phyloP scores from a whole-genome alignment of 2,888 invertebrate genomes.

The Trichopria drosophilae region DNA sequence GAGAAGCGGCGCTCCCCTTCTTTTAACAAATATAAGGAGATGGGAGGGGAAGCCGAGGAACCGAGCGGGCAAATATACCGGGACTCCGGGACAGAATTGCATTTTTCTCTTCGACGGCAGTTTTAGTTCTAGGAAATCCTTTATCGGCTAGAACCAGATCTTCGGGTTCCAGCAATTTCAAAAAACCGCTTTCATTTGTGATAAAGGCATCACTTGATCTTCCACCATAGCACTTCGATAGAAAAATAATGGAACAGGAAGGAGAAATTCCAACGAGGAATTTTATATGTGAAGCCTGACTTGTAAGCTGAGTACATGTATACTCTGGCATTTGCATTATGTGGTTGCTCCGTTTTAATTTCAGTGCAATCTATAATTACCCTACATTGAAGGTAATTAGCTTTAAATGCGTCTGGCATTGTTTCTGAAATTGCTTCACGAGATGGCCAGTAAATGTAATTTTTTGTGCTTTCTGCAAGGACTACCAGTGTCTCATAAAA shows the following conservation, averaged over 20 bases:
- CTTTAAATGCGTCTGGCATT: slow-evolving; percentile 42
- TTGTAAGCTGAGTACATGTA: slow-evolving; percentile 36
- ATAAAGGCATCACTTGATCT: slow-evolving; percentile 33
- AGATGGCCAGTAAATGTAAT: slow-evolving; percentile 36
- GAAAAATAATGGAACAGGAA: slow-evolving; percentile 34
- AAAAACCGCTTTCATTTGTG: slow-evolving; percentile 31
- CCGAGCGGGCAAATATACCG: no score
- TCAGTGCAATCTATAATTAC: slow-evolving; percentile 40
- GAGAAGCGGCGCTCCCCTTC: no score
- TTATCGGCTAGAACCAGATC: slow-evolving; percentile 34
- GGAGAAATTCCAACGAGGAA: slow-evolving; percentile 37
- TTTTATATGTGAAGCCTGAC: slow-evolving; percentile 31
- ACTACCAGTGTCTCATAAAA: slow-evolving; percentile 12
- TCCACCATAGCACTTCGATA: slow-evolving; percentile 34
- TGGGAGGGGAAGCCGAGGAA: no score
- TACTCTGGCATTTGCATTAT: slow-evolving; percentile 27
- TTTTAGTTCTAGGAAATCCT: slow-evolving; percentile 32
- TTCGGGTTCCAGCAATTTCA: slow-evolving; percentile 34
- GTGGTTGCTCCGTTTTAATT: slow-evolving; percentile 33
- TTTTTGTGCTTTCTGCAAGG: slow-evolving; percentile 15
- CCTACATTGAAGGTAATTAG: slow-evolving; percentile 29
- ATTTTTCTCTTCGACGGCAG: no score
- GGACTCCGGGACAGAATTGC: no score
- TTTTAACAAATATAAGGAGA: no score
- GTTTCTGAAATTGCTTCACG: slow-evolving; percentile 28